Conservation (phyloP, 2,888 invertebrate genomes). For the Melinaea menophilus region DNA sequence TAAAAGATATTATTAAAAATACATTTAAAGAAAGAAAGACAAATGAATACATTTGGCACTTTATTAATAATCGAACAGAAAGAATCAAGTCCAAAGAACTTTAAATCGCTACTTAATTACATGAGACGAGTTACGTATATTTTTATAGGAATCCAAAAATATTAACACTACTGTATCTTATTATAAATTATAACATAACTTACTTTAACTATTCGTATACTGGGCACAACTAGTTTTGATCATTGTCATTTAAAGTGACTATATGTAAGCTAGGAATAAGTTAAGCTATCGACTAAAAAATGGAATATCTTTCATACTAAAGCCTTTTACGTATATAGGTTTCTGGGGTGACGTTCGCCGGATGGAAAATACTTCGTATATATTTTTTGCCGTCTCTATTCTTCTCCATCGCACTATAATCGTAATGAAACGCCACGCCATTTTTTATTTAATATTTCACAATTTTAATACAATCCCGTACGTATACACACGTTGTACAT, state of each 20-base stretch:
- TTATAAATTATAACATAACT: conserved; percentile 73
- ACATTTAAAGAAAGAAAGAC: conserved; percentile 43
- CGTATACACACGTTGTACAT: conserved; percentile 78
- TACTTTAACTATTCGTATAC: conserved; percentile 76
- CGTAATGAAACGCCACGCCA: conserved; percentile 51
- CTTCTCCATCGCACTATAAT: conserved; percentile 14
- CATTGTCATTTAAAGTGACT: conserved; percentile 75
- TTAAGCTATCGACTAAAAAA: conserved; percentile 74
- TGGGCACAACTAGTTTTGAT: conserved; percentile 79
- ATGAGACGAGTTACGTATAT: conserved; percentile 73
- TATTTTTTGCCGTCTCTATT: conserved; percentile 26
- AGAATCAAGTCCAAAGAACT: conserved; percentile 62
- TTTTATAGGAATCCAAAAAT: conserved; percentile 79
- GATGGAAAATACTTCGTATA: too few species aligned
- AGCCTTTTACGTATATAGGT: conserved; percentile 74
- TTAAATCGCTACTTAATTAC: conserved; percentile 48
- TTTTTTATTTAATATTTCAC: conserved; percentile 45
- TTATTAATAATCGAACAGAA: conserved; percentile 54
- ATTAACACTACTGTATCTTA: conserved; percentile 76
- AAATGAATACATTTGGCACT: conserved; percentile 68
- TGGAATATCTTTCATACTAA: conserved; percentile 73
- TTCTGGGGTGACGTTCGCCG: conserved; percentile 42
- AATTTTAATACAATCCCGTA: conserved; percentile 58
- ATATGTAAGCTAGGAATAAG: conserved; percentile 76
- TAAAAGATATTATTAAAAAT: conserved; percentile 37